Evolutionary conservation across 2,888 invertebrate species (phyloP).

Genomic region (Crioceris asparagi): DNA sequence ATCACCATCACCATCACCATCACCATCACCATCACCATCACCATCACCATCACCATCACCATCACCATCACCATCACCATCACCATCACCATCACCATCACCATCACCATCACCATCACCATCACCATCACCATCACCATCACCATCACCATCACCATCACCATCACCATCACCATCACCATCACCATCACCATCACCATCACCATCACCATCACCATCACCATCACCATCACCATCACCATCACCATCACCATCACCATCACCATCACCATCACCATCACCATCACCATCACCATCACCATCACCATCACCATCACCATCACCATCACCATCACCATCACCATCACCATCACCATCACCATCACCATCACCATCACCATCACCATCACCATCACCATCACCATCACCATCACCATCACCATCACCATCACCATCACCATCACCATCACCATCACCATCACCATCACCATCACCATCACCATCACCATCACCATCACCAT

Average conservation of each 20-base stretch:
- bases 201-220: background rate
- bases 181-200: background rate
- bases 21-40: background rate
- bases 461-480: background rate
- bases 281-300: background rate
- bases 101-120: background rate
- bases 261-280: background rate
- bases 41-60: background rate
- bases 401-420: background rate
- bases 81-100: background rate
- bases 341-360: background rate
- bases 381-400: background rate
- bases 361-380: background rate
- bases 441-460: background rate
- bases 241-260: background rate
- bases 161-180: background rate
- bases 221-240: background rate
- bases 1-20: background rate
- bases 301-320: background rate
- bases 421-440: background rate
- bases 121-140: background rate
- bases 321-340: background rate
- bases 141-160: background rate
- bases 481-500: background rate
- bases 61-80: background rate